These are phyloP conservation scores for Zeus faber DNA, from an alignment of 2,113 vertebrate genomes.

Conservation along the genomic window DNA sequence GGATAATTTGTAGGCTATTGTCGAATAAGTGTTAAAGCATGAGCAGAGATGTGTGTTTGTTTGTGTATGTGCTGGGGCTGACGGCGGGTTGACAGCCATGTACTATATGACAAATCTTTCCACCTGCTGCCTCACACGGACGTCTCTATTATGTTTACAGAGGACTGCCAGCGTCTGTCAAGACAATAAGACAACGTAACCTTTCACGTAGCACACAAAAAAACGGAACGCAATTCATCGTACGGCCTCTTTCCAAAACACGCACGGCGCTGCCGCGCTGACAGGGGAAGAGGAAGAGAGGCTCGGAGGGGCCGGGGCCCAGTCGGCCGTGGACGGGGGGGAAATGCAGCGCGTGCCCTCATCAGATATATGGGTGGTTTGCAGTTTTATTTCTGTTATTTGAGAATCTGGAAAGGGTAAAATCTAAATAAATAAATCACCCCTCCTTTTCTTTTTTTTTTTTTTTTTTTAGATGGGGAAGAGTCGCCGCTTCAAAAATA, in stretches of 20 bases:
- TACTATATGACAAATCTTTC: constrained; percentile 47
- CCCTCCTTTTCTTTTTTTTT: too few relatives aligned
- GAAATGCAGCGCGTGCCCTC: too few relatives aligned
- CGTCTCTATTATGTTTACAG: constrained; percentile 58
- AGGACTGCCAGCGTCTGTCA: constrained; percentile 47
- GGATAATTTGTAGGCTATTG: too few relatives aligned
- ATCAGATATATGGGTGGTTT: too few relatives aligned
- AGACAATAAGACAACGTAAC: constrained; percentile 59
- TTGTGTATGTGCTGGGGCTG: constrained; percentile 5
- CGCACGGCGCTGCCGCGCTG: constrained; percentile 42
- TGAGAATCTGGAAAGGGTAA: too few relatives aligned
- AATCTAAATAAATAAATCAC: too few relatives aligned
- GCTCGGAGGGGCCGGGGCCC: too few relatives aligned
- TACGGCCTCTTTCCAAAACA: constrained; percentile 57
- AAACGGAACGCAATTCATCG: constrained; percentile 59
- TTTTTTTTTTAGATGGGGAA: too few relatives aligned
- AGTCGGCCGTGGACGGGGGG: too few relatives aligned
- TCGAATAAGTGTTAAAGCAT: neutral
- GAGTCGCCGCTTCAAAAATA: too few relatives aligned
- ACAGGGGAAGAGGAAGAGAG: constrained; percentile 10
- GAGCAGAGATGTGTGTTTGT: neutral
- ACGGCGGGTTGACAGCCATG: constrained; percentile 18
- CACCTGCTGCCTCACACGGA: constrained; percentile 54
- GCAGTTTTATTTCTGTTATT: too few relatives aligned
- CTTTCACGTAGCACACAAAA: constrained; percentile 53